Evolutionary conservation across 2,888 invertebrate genomes (phyloP).

Genomic region (Lepidocyrtinus sp.): DNA sequence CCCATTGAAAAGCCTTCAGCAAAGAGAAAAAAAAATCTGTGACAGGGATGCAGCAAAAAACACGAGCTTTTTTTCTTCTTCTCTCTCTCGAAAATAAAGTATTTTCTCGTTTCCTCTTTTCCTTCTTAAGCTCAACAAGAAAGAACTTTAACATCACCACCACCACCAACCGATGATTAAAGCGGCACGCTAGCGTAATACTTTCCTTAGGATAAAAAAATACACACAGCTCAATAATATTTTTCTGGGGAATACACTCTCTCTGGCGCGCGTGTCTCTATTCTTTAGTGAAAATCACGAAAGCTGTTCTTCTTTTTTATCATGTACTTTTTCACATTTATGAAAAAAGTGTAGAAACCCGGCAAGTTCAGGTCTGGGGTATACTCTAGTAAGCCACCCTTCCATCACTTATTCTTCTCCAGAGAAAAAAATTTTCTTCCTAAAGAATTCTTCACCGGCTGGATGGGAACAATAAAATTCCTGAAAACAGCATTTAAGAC

Average conservation of each 20-base stretch:
- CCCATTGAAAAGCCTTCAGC: not conserved
- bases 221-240: not conserved
- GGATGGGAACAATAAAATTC: not conserved
- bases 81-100: slow-evolving; percentile 11
- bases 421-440: not conserved
- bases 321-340: not conserved
- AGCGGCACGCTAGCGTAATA: slow-evolving; percentile 1
- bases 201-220: not conserved
- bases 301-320: slow-evolving; percentile 13
- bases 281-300: slow-evolving; percentile 16
- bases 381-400: not conserved
- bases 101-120: slow-evolving; percentile 16
- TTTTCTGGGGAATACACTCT: not conserved
- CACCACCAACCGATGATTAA: slow-evolving; percentile 24
- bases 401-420: not conserved
- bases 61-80: not conserved
- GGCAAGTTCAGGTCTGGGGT: not conserved
- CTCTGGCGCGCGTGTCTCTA: not conserved
- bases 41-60: not conserved
- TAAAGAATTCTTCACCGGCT: not conserved
- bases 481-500: not conserved
- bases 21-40: not conserved
- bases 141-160: not conserved
- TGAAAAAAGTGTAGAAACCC: not conserved
- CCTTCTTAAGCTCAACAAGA: not conserved